These are phyloP conservation scores for Pollenia amentaria DNA, from an alignment of 2,888 invertebrate genomes.

Conservation along the genomic window DNA sequence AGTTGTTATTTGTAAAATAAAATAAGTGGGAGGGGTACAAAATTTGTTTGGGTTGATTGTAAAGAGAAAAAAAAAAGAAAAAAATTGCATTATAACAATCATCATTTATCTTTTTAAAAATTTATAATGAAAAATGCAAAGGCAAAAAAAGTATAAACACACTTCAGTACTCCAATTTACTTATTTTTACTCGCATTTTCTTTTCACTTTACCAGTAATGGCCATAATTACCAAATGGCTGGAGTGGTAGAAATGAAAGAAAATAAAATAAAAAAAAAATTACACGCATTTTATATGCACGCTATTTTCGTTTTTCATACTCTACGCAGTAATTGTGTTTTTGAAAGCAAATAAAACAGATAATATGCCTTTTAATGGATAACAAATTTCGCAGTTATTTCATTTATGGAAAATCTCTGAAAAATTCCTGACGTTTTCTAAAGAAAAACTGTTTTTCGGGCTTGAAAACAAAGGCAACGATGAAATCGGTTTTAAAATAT, in stretches of 20 bases:
- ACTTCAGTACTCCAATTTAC: background rate
- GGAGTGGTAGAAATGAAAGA: background rate
- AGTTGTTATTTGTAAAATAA: background rate
- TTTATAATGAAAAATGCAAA: slow-evolving; percentile 51
- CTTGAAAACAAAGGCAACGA: background rate
- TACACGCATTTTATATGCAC: slow-evolving; percentile 20
- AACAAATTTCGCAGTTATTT: slow-evolving; percentile 29
- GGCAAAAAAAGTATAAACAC: background rate
- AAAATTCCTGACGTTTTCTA: slow-evolving; percentile 1
- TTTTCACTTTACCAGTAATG: slow-evolving; percentile 48
- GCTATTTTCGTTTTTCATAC: background rate
- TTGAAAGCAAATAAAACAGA: background rate
- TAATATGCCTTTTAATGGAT: background rate
- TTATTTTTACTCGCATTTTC: slow-evolving; percentile 1
- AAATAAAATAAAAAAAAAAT: background rate
- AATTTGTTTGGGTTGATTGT: background rate
- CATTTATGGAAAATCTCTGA: background rate
- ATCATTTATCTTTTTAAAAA: slow-evolving; percentile 62
- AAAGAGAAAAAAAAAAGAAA: slow-evolving; percentile 39
- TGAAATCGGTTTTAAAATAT: too few species aligned
- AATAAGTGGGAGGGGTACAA: background rate
- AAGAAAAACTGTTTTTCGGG: background rate
- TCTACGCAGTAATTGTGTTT: slow-evolving; percentile 1
- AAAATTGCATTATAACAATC: slow-evolving; percentile 50
- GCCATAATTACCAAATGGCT: slow-evolving; percentile 54